Percentiles rank a stretch among this genome's conserved stretches.
Conservation (phyloP, 2,113 vertebrate species). For the Abramis brama region DNA sequence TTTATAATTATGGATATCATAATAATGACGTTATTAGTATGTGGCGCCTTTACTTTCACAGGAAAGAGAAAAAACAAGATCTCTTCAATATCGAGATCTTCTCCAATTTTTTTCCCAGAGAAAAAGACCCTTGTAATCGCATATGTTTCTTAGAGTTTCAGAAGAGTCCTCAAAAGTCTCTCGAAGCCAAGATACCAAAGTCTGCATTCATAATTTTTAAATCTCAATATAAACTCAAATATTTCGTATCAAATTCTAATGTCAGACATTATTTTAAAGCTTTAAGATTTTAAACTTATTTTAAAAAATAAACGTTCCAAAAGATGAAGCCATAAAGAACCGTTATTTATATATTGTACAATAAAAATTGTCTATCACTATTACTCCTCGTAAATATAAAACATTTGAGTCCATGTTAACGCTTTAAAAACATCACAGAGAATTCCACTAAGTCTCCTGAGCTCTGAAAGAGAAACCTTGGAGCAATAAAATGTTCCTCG, state of each 20-base stretch:
- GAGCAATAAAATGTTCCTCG: constrained; percentile 3
- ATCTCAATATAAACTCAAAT: neutral
- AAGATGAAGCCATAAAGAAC: neutral
- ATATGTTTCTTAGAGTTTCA: too few species aligned
- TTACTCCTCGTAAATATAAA: neutral
- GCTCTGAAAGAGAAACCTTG: constrained; percentile 1
- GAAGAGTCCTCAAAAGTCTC: neutral
- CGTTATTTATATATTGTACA: neutral
- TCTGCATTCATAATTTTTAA: neutral
- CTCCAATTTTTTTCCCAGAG: neutral
- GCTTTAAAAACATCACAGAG: neutral
- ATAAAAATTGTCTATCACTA: neutral
- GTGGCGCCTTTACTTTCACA: neutral
- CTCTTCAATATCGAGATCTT: neutral
- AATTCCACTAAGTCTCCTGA: neutral
- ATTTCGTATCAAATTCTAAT: neutral
- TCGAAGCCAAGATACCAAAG: neutral
- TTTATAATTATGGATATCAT: neutral
- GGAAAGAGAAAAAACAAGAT: neutral
- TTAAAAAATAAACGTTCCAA: neutral
- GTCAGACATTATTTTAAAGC: neutral
- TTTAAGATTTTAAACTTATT: neutral
- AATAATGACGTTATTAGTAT: neutral
- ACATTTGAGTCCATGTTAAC: neutral
- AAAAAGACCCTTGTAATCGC: neutral